Conservation (phyloP, 1,140 invertebrate genomes). For the Heterodera schachtii region DNA sequence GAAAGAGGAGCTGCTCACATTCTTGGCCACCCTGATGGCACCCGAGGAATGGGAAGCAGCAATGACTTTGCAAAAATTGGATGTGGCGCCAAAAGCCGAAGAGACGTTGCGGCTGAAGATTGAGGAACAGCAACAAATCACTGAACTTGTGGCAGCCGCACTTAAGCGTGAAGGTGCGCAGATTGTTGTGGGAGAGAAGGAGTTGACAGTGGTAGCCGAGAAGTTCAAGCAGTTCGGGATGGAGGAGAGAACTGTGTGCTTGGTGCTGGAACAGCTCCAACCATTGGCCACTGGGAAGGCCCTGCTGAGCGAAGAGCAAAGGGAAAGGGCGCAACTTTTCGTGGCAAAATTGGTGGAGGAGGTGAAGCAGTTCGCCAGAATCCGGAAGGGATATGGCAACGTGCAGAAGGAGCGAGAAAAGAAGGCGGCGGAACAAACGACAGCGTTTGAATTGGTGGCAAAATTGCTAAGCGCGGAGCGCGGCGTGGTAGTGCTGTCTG, state of each 20-base stretch:
- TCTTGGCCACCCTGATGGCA: conserved; percentile 3
- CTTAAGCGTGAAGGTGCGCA: background rate
- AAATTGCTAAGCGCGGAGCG: background rate
- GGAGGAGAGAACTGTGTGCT: background rate
- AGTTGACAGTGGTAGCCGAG: background rate
- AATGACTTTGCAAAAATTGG: conserved; percentile 1
- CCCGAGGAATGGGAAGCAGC: background rate
- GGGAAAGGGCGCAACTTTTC: conserved; percentile 2
- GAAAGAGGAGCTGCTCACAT: background rate
- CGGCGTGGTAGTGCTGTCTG: background rate
- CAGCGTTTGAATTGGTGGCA: background rate
- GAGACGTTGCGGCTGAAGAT: too few relatives aligned
- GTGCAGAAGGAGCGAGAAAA: conserved; percentile 11
- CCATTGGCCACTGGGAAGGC: background rate
- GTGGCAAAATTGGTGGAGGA: conserved; percentile 3
- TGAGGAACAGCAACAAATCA: background rate
- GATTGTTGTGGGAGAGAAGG: background rate
- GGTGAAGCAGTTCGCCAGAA: background rate
- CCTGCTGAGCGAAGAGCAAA: background rate
- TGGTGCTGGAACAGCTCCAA: background rate
- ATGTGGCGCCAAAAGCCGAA: too few relatives aligned
- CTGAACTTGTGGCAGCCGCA: background rate
- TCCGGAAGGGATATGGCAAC: conserved; percentile 10
- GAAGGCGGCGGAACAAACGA: background rate
- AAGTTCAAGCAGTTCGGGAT: conserved; percentile 1